Percentiles rank a stretch among this genome's conserved stretches.
Conservation (phyloP, 2,797 vertebrate genomes). For the Lycodopsis pacificus region DNA sequence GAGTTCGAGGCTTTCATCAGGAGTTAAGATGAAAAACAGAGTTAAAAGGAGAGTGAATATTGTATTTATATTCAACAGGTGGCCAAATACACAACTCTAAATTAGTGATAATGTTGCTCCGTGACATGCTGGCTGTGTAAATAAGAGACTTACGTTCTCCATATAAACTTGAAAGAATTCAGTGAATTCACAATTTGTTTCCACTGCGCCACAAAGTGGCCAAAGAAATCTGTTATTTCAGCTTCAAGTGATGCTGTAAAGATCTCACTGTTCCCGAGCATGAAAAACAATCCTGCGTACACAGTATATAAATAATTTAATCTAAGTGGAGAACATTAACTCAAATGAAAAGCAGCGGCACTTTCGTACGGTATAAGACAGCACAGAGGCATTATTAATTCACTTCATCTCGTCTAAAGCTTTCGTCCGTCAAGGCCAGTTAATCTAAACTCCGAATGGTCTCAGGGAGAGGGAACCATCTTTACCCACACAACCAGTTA, state of each 20-base stretch:
- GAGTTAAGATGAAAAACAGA: not conserved
- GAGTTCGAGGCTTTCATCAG: not conserved
- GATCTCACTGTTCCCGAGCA: not conserved
- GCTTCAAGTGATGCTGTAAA: not conserved
- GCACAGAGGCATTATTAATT: not conserved
- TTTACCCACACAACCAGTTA: slow-evolving; percentile 4
- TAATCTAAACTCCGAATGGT: slow-evolving; percentile 6
- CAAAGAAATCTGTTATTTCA: not conserved
- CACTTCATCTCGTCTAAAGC: not conserved
- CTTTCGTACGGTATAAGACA: not conserved
- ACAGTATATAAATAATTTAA: not conserved
- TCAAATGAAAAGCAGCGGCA: not conserved
- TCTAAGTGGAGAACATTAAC: not conserved
- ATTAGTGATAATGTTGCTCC: not conserved
- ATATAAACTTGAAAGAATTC: not conserved
- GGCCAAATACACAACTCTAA: not conserved
- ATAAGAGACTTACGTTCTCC: not conserved
- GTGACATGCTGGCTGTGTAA: not conserved
- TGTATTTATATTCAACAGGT: not conserved
- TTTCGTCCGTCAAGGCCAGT: not conserved
- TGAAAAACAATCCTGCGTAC: not conserved
- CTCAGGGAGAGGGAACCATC: not conserved
- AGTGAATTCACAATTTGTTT: not conserved
- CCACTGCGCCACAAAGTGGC: not conserved
- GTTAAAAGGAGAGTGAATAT: not conserved